Percentiles rank a stretch among this genome's conserved stretches.
These are phyloP conservation scores for Microcebus ravelobensis DNA, from an alignment of 2,113 vertebrate species.

Conservation along the genomic window DNA sequence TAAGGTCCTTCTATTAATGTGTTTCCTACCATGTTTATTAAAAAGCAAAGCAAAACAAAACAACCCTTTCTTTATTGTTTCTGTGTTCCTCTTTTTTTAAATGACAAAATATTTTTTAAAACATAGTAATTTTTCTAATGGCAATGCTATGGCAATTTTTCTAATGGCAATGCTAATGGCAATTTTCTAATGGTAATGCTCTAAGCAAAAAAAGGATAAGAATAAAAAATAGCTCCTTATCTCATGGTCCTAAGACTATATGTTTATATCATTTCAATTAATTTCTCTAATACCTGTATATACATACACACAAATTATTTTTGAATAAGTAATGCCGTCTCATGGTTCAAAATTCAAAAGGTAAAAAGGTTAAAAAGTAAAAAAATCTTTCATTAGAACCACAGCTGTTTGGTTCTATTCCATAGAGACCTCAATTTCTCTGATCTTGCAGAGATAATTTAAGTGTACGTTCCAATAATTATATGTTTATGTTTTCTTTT, in stretches of 20 bases:
- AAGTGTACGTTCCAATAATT: not conserved
- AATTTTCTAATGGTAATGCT: not conserved
- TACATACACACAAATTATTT: not conserved
- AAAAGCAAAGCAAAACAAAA: slow-evolving; percentile 50
- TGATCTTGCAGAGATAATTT: slow-evolving; percentile 4
- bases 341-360: slow-evolving; percentile 9
- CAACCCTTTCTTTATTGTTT: not conserved
- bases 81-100: slow-evolving; percentile 34
- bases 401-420: not conserved
- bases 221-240: not conserved
- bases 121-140: slow-evolving; percentile 1
- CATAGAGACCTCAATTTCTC: not conserved
- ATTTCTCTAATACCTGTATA: not conserved
- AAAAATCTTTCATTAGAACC: slow-evolving; percentile 8
- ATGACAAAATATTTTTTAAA: not conserved
- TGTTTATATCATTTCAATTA: slow-evolving; percentile 24
- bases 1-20: slow-evolving; percentile 16
- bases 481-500: not conserved
- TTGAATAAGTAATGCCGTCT: not conserved
- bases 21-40: not conserved
- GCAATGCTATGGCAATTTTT: not conserved
- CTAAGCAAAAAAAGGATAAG: slow-evolving; percentile 19
- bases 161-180: not conserved
- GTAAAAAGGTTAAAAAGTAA: not conserved
- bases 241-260: not conserved